phyloP scores from a whole-genome alignment of 2,113 vertebrate species.

The Callipepla squamata region DNA sequence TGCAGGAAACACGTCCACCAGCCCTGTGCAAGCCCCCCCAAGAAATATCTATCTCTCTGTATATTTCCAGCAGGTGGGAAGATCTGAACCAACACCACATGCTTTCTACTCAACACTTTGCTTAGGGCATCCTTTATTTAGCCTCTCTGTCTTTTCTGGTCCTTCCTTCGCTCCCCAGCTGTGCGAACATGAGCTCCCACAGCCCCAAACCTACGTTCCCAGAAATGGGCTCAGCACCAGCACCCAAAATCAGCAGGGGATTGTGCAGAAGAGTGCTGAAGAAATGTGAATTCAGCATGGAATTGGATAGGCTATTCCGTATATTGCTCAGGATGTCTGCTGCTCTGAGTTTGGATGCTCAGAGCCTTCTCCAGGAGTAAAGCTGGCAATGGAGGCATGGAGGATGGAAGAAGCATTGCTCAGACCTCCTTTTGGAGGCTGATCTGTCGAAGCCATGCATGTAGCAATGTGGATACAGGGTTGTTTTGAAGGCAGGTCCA shows the following conservation, averaged over 20 bases:
- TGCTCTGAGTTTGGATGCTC: fast-evolving
- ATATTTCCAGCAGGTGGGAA: background rate
- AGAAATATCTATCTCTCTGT: fast-evolving
- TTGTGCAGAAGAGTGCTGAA: background rate
- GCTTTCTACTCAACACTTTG: background rate
- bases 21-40: background rate
- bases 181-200: background rate
- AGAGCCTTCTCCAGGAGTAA: background rate
- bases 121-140: background rate
- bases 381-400: background rate
- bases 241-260: background rate
- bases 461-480: background rate
- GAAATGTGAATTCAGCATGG: background rate
- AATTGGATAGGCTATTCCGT: fast-evolving
- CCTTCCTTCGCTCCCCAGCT: background rate
- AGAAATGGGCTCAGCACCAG: fast-evolving
- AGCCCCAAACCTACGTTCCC: background rate
- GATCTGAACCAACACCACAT: fast-evolving
- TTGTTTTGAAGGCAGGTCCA: background rate
- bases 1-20: fast-evolving
- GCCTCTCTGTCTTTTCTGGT: background rate
- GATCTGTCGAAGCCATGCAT: fast-evolving
- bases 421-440: background rate
- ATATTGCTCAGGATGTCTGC: background rate
- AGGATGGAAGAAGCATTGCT: background rate